phyloP scores from a whole-genome alignment of 2,113 vertebrate genomes.

The Calonectris borealis region DNA sequence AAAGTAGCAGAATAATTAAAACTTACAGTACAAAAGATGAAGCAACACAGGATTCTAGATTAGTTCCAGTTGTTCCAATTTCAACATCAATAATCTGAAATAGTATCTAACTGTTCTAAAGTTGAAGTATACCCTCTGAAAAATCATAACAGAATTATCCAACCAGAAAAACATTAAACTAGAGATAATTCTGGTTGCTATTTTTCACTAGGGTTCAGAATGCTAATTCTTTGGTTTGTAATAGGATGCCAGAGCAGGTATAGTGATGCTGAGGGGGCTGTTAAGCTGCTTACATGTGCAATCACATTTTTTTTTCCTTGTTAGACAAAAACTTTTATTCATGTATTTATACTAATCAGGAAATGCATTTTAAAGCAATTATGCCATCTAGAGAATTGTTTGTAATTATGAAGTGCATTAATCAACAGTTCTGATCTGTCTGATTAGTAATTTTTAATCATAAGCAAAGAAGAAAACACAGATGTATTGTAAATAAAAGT shows the following conservation, averaged over 20 bases:
- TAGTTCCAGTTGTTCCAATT: constrained; percentile 39
- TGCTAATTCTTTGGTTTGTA: not conserved
- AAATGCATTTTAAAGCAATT: constrained; percentile 35
- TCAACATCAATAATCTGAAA: not conserved
- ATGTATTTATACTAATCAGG: not conserved
- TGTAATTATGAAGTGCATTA: constrained; percentile 40
- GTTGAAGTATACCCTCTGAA: constrained; percentile 32
- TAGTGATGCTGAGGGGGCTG: not conserved
- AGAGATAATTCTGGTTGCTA: not conserved
- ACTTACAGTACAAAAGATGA: constrained; percentile 35
- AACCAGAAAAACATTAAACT: not conserved
- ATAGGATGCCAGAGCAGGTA: not conserved
- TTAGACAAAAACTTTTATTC: not conserved
- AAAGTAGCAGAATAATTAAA: constrained; percentile 50
- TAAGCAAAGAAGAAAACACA: not conserved
- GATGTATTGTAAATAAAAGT: constrained; percentile 15
- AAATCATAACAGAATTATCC: constrained; percentile 24
- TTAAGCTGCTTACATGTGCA: not conserved
- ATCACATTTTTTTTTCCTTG: not conserved
- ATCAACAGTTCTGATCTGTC: constrained; percentile 10
- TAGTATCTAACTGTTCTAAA: constrained; percentile 19
- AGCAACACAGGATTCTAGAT: constrained; percentile 22
- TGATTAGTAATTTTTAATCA: constrained; percentile 41
- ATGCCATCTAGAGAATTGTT: not conserved
- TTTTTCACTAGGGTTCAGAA: not conserved